Conservation (phyloP, 2,113 vertebrate genomes). For the Alces alces region DNA sequence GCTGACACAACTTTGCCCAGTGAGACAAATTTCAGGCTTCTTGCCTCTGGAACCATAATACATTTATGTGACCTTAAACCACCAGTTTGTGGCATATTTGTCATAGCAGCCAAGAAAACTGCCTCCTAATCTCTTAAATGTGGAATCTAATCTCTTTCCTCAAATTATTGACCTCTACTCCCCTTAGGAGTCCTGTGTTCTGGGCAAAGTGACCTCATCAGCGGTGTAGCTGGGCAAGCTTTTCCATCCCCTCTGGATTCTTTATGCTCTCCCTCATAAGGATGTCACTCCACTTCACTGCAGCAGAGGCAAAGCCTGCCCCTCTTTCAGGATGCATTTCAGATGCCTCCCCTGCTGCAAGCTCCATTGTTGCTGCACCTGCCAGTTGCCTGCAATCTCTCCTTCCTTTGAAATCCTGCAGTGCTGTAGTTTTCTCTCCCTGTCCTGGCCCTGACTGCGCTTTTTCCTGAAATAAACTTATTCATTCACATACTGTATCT, state of each 20-base stretch:
- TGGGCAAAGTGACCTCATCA: not conserved
- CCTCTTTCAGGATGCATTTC: not conserved
- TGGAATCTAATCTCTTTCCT: not conserved
- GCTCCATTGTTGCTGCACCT: not conserved
- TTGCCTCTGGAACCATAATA: not conserved
- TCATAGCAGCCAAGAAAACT: not conserved
- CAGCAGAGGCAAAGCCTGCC: not conserved
- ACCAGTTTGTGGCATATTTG: not conserved
- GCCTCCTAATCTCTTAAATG: not conserved
- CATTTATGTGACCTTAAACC: not conserved
- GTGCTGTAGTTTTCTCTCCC: not conserved
- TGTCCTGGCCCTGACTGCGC: not conserved
- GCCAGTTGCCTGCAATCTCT: rapidly evolving
- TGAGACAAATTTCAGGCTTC: not conserved
- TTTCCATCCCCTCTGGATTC: not conserved
- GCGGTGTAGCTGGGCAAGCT: not conserved
- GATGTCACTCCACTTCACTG: rapidly evolving
- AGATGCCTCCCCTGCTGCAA: not conserved
- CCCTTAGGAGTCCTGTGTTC: not conserved
- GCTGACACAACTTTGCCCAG: not conserved
- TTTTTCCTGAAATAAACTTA: not conserved
- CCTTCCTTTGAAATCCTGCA: not conserved
- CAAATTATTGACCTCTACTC: not conserved
- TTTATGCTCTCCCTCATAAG: not conserved
- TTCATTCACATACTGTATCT: too few species aligned